phyloP scores from a whole-genome alignment of 2,113 vertebrate genomes.

The Hucho hucho region DNA sequence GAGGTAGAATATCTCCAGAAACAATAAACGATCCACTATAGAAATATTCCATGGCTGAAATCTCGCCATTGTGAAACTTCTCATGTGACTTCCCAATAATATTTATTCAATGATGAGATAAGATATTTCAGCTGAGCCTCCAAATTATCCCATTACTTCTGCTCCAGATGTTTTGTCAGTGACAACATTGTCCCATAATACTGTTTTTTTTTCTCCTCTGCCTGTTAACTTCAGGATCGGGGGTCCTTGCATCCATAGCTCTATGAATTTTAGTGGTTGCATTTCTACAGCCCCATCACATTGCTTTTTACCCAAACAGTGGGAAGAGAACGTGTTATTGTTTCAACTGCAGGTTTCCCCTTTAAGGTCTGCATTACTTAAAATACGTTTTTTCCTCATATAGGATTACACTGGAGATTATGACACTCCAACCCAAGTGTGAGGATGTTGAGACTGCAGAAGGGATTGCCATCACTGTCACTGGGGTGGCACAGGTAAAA shows the following conservation, averaged over 20 bases:
- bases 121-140: too few species aligned
- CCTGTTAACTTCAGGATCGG: neutral
- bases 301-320: too few species aligned
- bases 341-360: neutral
- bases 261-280: too few species aligned
- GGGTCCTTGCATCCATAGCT: neutral
- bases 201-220: neutral
- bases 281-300: too few species aligned
- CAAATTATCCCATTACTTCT: too few species aligned
- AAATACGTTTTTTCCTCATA: slow-evolving; percentile 26
- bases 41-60: too few species aligned
- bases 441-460: slow-evolving; percentile 98
- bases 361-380: too few species aligned
- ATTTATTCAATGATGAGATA: too few species aligned
- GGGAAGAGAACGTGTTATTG: neutral
- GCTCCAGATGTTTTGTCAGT: neutral
- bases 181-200: too few species aligned
- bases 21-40: too few species aligned
- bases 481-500: slow-evolving; percentile 96
- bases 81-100: neutral
- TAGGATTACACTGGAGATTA: slow-evolving; percentile 97
- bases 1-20: too few species aligned
- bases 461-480: slow-evolving; percentile 98
- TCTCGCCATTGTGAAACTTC: too few species aligned
- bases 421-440: slow-evolving; percentile 96